These are phyloP conservation scores for Peromyscus californicus DNA, from an alignment of 2,113 vertebrate species.

Conservation along the genomic window DNA sequence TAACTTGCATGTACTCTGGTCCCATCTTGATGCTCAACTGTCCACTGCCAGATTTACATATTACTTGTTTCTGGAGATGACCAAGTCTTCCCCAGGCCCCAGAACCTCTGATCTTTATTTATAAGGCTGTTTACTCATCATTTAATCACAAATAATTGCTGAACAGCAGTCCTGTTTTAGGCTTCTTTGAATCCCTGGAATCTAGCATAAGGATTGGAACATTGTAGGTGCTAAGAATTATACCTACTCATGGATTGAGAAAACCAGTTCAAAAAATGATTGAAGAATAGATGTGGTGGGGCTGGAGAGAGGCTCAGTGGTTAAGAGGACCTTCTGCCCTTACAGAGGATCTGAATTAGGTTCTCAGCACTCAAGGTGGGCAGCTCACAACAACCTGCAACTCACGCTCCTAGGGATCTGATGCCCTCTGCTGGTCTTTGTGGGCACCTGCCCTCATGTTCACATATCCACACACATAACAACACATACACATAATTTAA, in stretches of 20 bases:
- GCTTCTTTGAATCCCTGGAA: background rate
- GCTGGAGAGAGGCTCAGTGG: background rate
- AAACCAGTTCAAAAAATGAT: background rate
- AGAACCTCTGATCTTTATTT: background rate
- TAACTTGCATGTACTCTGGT: background rate
- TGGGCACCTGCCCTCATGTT: too few relatives aligned
- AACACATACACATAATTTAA: background rate
- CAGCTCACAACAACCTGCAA: background rate
- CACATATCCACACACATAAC: background rate
- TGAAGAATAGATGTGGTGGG: background rate
- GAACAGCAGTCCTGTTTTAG: background rate
- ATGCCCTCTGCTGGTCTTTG: background rate
- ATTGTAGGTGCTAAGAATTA: constrained; percentile 34
- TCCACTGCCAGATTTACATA: background rate
- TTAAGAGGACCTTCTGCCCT: background rate
- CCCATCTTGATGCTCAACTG: background rate
- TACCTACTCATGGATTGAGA: background rate
- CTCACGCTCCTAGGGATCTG: background rate
- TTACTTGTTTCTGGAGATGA: background rate
- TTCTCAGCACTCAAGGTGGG: background rate
- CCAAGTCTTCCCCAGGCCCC: background rate
- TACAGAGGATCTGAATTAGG: background rate
- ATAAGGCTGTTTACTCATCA: background rate
- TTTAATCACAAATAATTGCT: background rate
- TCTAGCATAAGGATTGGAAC: background rate